Base-by-base conservation (phyloP, 2,113 vertebrate species). In the Tragelaphus scriptus region DNA sequence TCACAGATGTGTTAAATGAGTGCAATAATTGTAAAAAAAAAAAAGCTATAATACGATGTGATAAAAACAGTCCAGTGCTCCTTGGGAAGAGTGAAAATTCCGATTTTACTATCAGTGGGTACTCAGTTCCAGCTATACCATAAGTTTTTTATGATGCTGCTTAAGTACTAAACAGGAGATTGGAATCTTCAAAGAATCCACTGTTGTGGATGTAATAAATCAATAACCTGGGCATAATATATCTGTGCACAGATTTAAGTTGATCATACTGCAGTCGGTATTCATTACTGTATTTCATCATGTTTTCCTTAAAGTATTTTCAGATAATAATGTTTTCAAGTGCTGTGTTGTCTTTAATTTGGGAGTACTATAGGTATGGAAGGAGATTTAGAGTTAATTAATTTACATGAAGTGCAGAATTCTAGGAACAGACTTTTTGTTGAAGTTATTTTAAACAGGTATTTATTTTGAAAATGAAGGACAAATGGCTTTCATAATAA, bases 141-240 rank as follows among this genome's bases (percentile, higher is more conserved):
- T 61, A 36, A n/a, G 21, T 79, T 10, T 93, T 97, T 95, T 90
- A 44, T 97, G 71, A 59, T 85, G 81, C 94, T 44, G n/a, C 55
- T 26, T 90, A 71, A 68, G 59, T 79, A n/a, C 49, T 91, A 36
- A 86, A 63, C 61, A 86, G 77, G 88, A 96, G 94, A 47, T 93
- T 84, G 77, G 58, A 94, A 53, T 96, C 47, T 40, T 92, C 8
- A 40, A 49, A 86, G 19, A 88, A 88, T 95, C 28, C 44, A 32
- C 25, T 59, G 26, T 77, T 91, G 26, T 19, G 68, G 16, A 2
- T 85, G 65, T 96, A 77, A 79, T 87, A 63, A 89, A 75, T 92
- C 59, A 56, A 49, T 91, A 75, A 75, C 36, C 10, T 71, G 19
- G n/a, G 19, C 19, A 6, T 40, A 19, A 71, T 75, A 75, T 23